Percentiles rank a stretch among this genome's conserved stretches.
phyloP scores from a whole-genome alignment of 2,888 invertebrate genomes.

The Timema podura region DNA sequence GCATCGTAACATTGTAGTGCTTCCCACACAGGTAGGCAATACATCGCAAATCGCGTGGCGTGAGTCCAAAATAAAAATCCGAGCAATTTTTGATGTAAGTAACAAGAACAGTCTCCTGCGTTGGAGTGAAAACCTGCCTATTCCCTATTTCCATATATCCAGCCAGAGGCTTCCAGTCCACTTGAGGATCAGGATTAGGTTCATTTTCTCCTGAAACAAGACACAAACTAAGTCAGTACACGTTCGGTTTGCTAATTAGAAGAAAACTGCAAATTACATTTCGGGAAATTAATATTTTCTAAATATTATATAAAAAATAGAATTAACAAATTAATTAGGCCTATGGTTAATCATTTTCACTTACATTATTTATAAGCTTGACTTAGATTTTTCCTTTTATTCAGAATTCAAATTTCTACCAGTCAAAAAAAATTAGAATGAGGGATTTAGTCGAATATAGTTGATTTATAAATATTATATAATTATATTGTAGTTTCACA shows the following conservation, averaged over 20 bases:
- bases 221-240: background rate
- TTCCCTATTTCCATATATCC: constrained; percentile 9
- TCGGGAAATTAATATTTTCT: background rate
- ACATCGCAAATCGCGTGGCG: constrained; percentile 5
- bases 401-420: no score
- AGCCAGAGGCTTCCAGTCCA: constrained; percentile 5
- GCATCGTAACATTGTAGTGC: constrained; percentile 7
- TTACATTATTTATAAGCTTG: no score
- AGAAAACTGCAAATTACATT: background rate
- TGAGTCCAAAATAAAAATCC: constrained; percentile 5
- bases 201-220: background rate
- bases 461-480: background rate
- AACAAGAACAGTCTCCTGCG: background rate
- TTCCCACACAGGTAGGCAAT: constrained; percentile 9
- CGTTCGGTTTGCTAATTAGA: no score
- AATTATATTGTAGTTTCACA: background rate
- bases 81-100: constrained; percentile 3
- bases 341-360: no score
- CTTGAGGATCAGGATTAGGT: background rate
- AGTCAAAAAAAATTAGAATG: no score
- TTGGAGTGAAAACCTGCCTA: constrained; percentile 5
- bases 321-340: no score
- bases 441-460: no score
- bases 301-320: background rate
- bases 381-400: no score